phyloP scores from a whole-genome alignment of 2,797 vertebrate genomes.

The Garrulus glandarius region DNA sequence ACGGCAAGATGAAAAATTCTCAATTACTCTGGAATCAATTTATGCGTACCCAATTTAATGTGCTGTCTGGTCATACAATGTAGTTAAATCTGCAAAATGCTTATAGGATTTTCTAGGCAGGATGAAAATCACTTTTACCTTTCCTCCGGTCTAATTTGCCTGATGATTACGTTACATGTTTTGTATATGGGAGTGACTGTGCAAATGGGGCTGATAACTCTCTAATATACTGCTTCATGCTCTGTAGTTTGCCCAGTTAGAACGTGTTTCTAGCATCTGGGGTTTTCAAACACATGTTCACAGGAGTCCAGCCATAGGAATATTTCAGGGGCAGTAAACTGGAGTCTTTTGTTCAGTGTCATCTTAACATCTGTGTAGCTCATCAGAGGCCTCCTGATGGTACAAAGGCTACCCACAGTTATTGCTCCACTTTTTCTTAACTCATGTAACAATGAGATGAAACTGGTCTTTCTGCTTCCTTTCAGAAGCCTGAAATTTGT shows the following conservation, averaged over 20 bases:
- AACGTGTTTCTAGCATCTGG: background rate
- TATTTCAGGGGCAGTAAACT: background rate
- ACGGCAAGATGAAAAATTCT: background rate
- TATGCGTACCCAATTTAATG: background rate
- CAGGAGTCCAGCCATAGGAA: background rate
- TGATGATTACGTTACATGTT: background rate
- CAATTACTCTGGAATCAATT: background rate
- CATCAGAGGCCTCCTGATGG: background rate
- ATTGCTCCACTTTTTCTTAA: background rate
- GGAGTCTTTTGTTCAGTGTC: background rate
- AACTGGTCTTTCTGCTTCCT: conserved; percentile 3
- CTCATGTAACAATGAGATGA: background rate
- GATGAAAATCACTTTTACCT: background rate
- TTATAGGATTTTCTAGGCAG: background rate
- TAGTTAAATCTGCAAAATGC: background rate
- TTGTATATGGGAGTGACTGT: background rate
- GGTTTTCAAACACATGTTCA: background rate
- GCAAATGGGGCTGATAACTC: background rate
- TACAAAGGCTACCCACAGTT: background rate
- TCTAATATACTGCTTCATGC: background rate
- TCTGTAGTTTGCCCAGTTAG: background rate
- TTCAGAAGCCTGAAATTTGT: background rate
- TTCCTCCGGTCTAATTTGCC: background rate
- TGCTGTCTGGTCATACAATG: background rate
- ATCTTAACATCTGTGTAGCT: background rate